Percentiles rank a stretch among this genome's conserved stretches.
phyloP scores from a whole-genome alignment of 2,797 vertebrate genomes.

The Onychomys arenicola region DNA sequence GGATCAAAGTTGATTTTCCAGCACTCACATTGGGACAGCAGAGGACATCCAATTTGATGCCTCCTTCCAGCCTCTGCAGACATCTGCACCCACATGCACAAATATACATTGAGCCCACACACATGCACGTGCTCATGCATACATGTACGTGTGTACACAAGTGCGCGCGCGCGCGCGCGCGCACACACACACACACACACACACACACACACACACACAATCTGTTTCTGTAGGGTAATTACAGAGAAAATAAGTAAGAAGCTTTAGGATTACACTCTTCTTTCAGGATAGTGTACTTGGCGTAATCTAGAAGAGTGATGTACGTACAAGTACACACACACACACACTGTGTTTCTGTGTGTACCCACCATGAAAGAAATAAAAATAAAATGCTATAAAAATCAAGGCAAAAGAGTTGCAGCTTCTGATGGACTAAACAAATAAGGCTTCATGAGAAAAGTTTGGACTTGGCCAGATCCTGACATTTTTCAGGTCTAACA shows the following conservation, averaged over 20 bases:
- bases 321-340: neutral
- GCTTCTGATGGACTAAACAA: neutral
- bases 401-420: neutral
- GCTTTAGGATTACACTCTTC: neutral
- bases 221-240: neutral
- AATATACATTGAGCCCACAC: neutral
- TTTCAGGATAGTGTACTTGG: neutral
- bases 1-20: neutral
- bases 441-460: neutral
- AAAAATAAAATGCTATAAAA: slow-evolving; percentile 48
- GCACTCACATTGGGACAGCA: neutral
- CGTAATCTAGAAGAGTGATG: neutral
- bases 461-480: neutral
- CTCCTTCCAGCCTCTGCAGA: neutral
- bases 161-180: too few species aligned
- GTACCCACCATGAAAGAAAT: neutral
- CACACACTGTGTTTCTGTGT: neutral
- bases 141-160: neutral
- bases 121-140: neutral
- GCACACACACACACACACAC: neutral
- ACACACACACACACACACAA: neutral
- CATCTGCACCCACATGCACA: neutral
- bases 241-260: neutral
- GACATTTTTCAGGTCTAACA: neutral
- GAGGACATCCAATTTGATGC: neutral